Evolutionary conservation across 1,140 invertebrate genomes (phyloP).

Genomic region (Chelonus insularis): DNA sequence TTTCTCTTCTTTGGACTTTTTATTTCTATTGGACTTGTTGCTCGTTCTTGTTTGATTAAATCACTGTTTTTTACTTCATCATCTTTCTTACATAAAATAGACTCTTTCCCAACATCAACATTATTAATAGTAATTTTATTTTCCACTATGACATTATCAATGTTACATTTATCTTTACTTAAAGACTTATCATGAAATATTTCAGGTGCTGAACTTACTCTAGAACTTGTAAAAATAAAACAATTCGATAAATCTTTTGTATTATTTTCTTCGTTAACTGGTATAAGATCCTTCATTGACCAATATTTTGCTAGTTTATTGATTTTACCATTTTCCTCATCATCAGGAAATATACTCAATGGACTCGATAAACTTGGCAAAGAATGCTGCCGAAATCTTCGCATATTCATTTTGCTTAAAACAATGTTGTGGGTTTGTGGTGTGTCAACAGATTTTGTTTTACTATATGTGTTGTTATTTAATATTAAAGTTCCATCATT

Average conservation of each 20-base stretch:
- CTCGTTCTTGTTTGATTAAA: slow-evolving; percentile 1
- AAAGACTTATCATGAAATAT: slow-evolving; percentile 36
- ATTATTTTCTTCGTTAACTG: slow-evolving; percentile 34
- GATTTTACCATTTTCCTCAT: too few relatives aligned
- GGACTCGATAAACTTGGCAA: slow-evolving; percentile 43
- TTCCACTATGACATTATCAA: slow-evolving; percentile 35
- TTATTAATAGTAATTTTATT: slow-evolving; percentile 40
- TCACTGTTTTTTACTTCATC: neutral
- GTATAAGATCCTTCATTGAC: slow-evolving; percentile 47
- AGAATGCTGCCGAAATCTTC: slow-evolving; percentile 44
- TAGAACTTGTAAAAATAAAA: slow-evolving; percentile 41
- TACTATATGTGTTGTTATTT: neutral
- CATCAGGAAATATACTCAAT: slow-evolving; percentile 38
- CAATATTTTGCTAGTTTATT: slow-evolving; percentile 50
- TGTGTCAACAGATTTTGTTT: too few relatives aligned
- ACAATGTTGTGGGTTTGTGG: neutral
- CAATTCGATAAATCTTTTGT: slow-evolving; percentile 36
- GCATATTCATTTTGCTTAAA: slow-evolving; percentile 30
- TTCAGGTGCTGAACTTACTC: slow-evolving; percentile 45
- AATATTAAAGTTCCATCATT: neutral
- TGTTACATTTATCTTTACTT: slow-evolving; percentile 14
- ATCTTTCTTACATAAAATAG: neutral
- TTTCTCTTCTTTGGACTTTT: slow-evolving; percentile 13
- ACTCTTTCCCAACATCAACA: neutral
- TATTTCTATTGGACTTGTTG: slow-evolving; percentile 31